A percentile compares a stretch with the other conserved stretches of the same genome.
Conservation (phyloP, 2,113 vertebrate species). For the Arizona elegans region DNA sequence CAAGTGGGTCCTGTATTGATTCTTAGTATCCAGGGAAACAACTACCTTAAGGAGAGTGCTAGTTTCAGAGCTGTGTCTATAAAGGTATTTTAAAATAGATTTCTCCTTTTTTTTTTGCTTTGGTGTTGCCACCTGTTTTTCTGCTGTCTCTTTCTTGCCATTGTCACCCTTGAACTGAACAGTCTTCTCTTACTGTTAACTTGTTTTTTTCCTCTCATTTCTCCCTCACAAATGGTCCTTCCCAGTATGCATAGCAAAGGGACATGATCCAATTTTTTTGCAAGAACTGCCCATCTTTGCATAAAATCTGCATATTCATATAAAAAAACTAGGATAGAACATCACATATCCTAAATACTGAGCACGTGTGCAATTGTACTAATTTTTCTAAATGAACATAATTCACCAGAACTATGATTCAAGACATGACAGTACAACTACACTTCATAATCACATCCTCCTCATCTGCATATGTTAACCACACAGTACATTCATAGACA, state of each 20-base stretch:
- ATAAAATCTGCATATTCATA: background rate
- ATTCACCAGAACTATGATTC: background rate
- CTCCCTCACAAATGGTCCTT: background rate
- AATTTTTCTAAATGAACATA: background rate
- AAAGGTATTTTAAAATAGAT: background rate
- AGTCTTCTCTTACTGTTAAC: background rate
- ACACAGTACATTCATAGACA: background rate
- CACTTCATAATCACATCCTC: background rate
- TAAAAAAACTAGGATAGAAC: background rate
- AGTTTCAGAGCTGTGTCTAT: background rate
- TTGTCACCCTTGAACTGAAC: background rate
- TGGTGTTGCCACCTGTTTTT: background rate
- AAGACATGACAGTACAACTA: background rate
- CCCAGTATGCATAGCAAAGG: background rate
- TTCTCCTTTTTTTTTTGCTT: background rate
- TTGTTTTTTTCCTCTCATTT: background rate
- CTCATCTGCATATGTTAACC: background rate
- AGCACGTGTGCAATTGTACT: background rate
- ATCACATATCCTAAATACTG: background rate
- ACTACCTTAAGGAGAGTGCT: background rate
- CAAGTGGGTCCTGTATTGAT: background rate
- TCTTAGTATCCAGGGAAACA: conserved; percentile 26
- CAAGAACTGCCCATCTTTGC: background rate
- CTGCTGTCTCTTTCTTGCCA: background rate
- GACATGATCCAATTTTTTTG: background rate